These are phyloP conservation scores for Mastomys coucha DNA, from an alignment of 2,113 vertebrate genomes.

Conservation along the genomic window DNA sequence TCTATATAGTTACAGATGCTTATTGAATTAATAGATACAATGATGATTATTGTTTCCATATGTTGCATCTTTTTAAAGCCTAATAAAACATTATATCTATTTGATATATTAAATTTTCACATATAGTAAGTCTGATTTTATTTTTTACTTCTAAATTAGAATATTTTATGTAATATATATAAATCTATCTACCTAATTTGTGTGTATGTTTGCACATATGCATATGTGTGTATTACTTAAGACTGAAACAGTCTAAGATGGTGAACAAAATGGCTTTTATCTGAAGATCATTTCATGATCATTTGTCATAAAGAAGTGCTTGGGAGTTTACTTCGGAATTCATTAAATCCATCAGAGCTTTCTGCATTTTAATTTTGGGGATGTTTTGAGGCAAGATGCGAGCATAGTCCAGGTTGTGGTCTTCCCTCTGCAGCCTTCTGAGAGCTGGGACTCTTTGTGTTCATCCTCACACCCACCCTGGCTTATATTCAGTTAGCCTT, in stretches of 20 bases:
- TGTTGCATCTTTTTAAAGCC: neutral
- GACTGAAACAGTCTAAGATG: neutral
- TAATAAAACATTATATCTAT: neutral
- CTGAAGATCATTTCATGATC: neutral
- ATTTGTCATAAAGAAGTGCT: neutral
- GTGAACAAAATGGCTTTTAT: constrained; percentile 33
- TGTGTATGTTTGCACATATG: neutral
- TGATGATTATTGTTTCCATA: neutral
- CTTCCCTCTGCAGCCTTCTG: too few species aligned
- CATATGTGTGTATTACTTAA: neutral
- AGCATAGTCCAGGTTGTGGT: neutral
- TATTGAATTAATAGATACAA: constrained; percentile 55
- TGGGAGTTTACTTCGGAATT: neutral
- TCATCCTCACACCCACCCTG: neutral
- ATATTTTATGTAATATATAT: neutral
- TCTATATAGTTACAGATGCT: constrained; percentile 56
- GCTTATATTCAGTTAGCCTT: constrained; percentile 1
- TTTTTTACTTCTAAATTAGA: neutral
- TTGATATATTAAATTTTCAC: neutral
- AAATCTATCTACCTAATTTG: neutral
- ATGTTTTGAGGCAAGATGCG: neutral
- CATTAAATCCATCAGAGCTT: neutral
- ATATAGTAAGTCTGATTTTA: neutral
- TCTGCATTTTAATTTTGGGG: neutral
- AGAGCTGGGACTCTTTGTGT: neutral